A percentile compares a stretch with the other conserved stretches of the same genome.
phyloP scores from a whole-genome alignment of 2,113 vertebrate species.

The Malurus elegans region DNA sequence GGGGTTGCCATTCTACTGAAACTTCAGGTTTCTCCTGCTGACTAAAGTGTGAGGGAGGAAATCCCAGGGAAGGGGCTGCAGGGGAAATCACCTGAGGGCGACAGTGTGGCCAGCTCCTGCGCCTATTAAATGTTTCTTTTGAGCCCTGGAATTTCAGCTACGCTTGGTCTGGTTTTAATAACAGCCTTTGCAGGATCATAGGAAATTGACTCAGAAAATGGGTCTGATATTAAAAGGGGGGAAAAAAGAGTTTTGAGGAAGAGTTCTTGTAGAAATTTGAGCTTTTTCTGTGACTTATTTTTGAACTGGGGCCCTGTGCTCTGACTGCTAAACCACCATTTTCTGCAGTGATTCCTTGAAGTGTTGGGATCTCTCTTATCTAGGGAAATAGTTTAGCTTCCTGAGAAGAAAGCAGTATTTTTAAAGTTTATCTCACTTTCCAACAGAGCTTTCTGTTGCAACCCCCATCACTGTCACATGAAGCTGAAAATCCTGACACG shows the following conservation, averaged over 20 bases:
- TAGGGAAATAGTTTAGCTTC: conserved; percentile 29
- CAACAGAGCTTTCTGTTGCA: conserved; percentile 11
- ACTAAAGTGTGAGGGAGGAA: conserved; percentile 13
- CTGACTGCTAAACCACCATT: not conserved
- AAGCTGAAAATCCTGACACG: conserved; percentile 27
- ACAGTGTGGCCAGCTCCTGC: not conserved
- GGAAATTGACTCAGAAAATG: conserved; percentile 74
- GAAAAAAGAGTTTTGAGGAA: not conserved
- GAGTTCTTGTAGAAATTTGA: conserved; percentile 41
- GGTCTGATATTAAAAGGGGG: conserved; percentile 64
- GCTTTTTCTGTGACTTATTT: conserved; percentile 30
- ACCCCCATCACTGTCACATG: not conserved
- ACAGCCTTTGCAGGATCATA: conserved; percentile 71
- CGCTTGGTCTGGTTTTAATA: conserved; percentile 75
- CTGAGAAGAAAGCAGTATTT: conserved; percentile 25
- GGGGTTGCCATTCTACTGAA: conserved; percentile 54
- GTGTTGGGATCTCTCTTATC: conserved; percentile 24
- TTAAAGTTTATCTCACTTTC: conserved; percentile 31
- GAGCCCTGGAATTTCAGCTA: conserved; percentile 71
- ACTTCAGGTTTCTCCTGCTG: conserved; percentile 50
- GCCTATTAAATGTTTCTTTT: conserved; percentile 50
- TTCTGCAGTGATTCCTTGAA: conserved; percentile 35
- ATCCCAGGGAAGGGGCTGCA: conserved; percentile 50
- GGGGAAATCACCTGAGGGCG: conserved; percentile 62
- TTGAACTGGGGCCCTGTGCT: conserved; percentile 17